phyloP scores from a whole-genome alignment of 2,888 invertebrate genomes.

The Sipha maydis region DNA sequence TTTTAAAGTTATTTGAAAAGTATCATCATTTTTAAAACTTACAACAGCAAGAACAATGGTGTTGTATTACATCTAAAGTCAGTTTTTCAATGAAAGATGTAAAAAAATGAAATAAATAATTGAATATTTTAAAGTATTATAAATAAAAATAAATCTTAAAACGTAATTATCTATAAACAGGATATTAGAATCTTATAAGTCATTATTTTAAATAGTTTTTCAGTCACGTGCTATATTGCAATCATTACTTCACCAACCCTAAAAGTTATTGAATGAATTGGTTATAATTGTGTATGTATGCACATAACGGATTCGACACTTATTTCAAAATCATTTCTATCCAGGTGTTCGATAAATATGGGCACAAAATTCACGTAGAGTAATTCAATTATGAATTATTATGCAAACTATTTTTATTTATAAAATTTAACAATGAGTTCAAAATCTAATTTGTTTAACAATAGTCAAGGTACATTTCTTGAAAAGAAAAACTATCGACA shows the following conservation, averaged over 20 bases:
- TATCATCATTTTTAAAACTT: background rate
- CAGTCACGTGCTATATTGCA: too few relatives aligned
- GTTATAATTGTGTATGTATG: background rate
- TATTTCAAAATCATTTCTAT: constrained; percentile 33
- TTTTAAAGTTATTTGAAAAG: background rate
- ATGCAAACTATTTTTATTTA: constrained; percentile 17
- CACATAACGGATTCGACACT: constrained; percentile 23
- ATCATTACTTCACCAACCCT: background rate
- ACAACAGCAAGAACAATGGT: background rate
- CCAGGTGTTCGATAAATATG: constrained; percentile 30
- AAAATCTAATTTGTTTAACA: background rate
- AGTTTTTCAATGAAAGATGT: background rate
- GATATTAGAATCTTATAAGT: too few relatives aligned
- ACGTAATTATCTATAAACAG: too few relatives aligned
- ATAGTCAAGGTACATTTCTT: too few relatives aligned
- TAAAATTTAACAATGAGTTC: background rate
- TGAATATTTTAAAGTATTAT: constrained; percentile 4
- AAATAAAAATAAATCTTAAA: background rate
- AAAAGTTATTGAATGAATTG: background rate
- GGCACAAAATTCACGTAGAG: constrained; percentile 10
- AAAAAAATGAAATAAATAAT: background rate
- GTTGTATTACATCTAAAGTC: background rate
- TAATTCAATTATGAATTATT: constrained; percentile 35
- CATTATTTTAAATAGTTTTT: too few relatives aligned
- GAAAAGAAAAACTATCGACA: too few relatives aligned